phyloP scores from a whole-genome alignment of 2,888 invertebrate genomes.

The Lymantria monacha region DNA sequence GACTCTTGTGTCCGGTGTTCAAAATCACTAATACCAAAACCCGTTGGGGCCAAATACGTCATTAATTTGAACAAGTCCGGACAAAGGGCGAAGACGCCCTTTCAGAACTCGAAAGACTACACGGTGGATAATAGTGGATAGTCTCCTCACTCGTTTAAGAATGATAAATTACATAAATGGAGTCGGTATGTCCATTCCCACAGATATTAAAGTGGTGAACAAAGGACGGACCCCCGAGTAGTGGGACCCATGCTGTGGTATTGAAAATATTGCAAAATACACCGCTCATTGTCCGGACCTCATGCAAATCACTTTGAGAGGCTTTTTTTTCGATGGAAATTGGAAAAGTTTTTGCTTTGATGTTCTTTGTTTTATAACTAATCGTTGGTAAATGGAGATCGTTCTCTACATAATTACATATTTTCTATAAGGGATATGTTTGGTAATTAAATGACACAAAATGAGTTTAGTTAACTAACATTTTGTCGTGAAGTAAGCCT shows the following conservation, averaged over 20 bases:
- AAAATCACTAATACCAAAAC: conserved; percentile 52
- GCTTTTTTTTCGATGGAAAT: conserved; percentile 70
- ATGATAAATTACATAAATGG: conserved; percentile 81
- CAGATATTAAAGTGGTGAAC: conserved; percentile 78
- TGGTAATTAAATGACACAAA: too few relatives aligned
- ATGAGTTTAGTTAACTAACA: too few relatives aligned
- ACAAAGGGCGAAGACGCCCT: conserved; percentile 65
- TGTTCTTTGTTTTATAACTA: conserved; percentile 59
- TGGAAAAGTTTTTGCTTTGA: conserved; percentile 72
- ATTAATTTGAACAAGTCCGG: conserved; percentile 53
- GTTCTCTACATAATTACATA: too few relatives aligned
- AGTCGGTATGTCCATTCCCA: conserved; percentile 81
- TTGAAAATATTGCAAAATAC: conserved; percentile 76
- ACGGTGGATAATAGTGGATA: conserved; percentile 61
- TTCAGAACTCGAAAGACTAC: conserved; percentile 45
- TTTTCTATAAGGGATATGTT: too few relatives aligned
- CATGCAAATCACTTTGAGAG: conserved; percentile 78
- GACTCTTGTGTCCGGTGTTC: conserved; percentile 45
- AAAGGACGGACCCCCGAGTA: conserved; percentile 67
- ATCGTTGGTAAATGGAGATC: conserved; percentile 29
- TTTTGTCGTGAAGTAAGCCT: too few relatives aligned
- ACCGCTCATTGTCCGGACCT: conserved; percentile 55
- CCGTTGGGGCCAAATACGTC: conserved; percentile 66
- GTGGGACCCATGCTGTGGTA: conserved; percentile 74
- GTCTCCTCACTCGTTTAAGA: conserved; percentile 77